Conservation (phyloP, 1,140 invertebrate species). For the Drosophila ohnishii region DNA sequence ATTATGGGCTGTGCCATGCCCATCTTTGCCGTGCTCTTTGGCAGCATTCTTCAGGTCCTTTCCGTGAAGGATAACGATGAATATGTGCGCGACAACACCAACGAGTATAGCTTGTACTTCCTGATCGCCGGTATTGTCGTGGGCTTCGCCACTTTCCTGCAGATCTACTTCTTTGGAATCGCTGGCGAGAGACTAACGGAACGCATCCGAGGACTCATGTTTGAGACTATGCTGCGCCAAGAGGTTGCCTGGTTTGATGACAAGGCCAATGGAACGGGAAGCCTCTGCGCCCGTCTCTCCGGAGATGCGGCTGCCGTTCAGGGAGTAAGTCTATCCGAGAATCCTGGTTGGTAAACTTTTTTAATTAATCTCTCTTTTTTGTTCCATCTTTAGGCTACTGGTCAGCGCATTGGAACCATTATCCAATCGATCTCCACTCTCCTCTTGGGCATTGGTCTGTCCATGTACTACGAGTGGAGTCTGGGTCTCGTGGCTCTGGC, state of each 20-base stretch:
- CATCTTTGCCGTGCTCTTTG: constrained; percentile 90
- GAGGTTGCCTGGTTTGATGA: constrained; percentile 91
- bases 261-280: constrained; percentile 87
- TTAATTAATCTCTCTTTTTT: background rate
- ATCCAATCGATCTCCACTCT: constrained; percentile 88
- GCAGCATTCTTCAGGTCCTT: constrained; percentile 89
- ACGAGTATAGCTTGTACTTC: constrained; percentile 86
- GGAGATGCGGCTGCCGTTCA: constrained; percentile 90
- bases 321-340: constrained; percentile 85
- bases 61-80: constrained; percentile 83
- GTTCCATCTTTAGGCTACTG: constrained; percentile 86
- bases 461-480: constrained; percentile 89
- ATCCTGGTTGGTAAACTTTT: background rate
- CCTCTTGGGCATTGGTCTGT: constrained; percentile 85
- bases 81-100: constrained; percentile 84
- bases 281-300: constrained; percentile 88
- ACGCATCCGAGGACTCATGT: constrained; percentile 86
- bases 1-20: constrained; percentile 90
- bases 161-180: constrained; percentile 85
- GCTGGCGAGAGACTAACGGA: constrained; percentile 89
- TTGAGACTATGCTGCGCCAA: constrained; percentile 88
- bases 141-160: constrained; percentile 86
- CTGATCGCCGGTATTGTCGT: constrained; percentile 86
- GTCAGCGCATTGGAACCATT: constrained; percentile 88
- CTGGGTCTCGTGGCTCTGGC: constrained; percentile 87